These are phyloP conservation scores for Phodopus roborovskii DNA, from an alignment of 2,113 vertebrate genomes.

Conservation along the genomic window DNA sequence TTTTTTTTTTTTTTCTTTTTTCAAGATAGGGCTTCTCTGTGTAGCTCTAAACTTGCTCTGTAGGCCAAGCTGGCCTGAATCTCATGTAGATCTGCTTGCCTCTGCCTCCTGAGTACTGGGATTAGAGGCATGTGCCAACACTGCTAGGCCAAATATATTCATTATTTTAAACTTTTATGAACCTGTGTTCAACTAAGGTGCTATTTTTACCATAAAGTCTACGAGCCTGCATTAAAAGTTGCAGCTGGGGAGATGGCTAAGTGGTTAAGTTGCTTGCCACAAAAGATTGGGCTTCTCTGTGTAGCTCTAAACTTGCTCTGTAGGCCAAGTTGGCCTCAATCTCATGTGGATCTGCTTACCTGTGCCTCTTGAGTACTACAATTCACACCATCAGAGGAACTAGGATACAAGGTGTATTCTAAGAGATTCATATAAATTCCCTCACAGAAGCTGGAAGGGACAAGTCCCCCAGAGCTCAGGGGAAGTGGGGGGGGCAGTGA, in stretches of 20 bases:
- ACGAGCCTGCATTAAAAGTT: not conserved
- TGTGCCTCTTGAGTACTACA: too few relatives aligned
- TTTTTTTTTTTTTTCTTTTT: too few relatives aligned
- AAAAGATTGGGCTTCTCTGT: too few relatives aligned
- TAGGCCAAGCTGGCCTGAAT: not conserved
- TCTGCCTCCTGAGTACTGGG: not conserved
- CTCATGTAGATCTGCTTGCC: not conserved
- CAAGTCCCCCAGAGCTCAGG: too few relatives aligned
- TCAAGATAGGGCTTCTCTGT: not conserved
- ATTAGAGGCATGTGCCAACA: not conserved
- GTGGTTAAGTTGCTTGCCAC: not conserved
- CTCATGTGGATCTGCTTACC: too few relatives aligned
- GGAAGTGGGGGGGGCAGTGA: too few relatives aligned
- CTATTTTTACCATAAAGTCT: not conserved
- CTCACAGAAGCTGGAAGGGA: too few relatives aligned
- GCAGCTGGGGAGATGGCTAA: not conserved
- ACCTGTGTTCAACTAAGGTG: not conserved
- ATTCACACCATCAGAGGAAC: too few relatives aligned
- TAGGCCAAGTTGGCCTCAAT: too few relatives aligned
- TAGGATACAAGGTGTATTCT: too few relatives aligned
- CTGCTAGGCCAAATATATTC: not conserved
- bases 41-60: not conserved
- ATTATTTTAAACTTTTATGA: not conserved
- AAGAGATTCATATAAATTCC: too few relatives aligned
- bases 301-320: too few relatives aligned